Conservation (phyloP, 2,797 vertebrate species). For the Neomorphus geoffroyi region DNA sequence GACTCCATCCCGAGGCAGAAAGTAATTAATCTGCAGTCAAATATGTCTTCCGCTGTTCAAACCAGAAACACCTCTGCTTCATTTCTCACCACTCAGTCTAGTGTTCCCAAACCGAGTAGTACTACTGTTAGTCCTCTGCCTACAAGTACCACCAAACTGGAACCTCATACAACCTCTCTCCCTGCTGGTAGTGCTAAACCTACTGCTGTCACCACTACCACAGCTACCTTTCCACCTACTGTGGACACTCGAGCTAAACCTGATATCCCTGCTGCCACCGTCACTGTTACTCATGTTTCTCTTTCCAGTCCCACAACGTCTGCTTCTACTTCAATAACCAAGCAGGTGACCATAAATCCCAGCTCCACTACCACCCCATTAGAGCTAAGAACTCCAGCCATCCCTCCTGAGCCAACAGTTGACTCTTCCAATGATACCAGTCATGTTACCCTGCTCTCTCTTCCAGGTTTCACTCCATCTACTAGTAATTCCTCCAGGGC, state of each 20-base stretch:
- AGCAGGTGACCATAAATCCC: background rate
- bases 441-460: background rate
- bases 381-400: background rate
- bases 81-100: background rate
- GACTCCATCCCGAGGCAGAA: background rate
- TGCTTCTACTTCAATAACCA: slow-evolving; percentile 10
- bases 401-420: background rate
- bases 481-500: fast-evolving
- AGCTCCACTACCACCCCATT: background rate
- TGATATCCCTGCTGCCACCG: background rate
- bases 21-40: background rate
- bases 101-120: background rate
- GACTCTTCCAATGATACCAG: background rate
- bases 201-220: background rate
- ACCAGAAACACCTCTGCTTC: background rate
- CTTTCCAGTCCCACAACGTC: background rate
- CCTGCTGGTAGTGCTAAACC: background rate
- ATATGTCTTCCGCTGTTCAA: fast-evolving
- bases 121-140: background rate
- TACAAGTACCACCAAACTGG: background rate
- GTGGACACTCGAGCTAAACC: background rate
- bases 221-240: background rate
- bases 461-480: slow-evolving; percentile 20
- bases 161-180: background rate
- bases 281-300: background rate